These are phyloP conservation scores for Siniperca obscura DNA, from an alignment of 2,797 vertebrate genomes.

Conservation along the genomic window DNA sequence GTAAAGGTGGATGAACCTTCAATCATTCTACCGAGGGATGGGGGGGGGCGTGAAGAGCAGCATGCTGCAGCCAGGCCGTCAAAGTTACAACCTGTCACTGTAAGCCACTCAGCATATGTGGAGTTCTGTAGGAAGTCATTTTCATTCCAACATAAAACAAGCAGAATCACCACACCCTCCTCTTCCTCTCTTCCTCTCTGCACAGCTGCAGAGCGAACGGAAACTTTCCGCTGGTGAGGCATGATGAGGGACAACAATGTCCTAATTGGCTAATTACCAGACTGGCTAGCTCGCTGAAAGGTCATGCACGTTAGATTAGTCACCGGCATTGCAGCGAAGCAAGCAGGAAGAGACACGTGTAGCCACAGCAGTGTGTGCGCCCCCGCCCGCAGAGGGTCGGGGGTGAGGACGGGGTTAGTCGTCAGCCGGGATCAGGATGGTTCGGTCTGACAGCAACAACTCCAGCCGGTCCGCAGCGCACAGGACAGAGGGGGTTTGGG, in stretches of 20 bases:
- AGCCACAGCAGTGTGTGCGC: not conserved
- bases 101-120: not conserved
- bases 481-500: not conserved
- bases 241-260: conserved; percentile 21
- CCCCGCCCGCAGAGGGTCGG: not conserved
- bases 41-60: too few species aligned
- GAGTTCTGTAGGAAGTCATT: not conserved
- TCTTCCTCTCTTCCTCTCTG: conserved; percentile 19
- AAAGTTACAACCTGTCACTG: not conserved
- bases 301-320: conserved; percentile 13
- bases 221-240: conserved; percentile 3
- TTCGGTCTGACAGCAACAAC: conserved; percentile 5
- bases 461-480: not conserved
- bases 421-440: not conserved
- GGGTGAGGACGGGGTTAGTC: conserved; percentile 30
- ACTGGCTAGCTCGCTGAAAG: conserved; percentile 10
- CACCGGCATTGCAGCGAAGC: conserved; percentile 11
- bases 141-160: conserved; percentile 11
- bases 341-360: not conserved
- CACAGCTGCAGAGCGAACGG: not conserved
- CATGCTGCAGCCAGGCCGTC: not conserved
- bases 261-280: conserved; percentile 33
- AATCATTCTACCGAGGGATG: too few species aligned
- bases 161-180: not conserved
- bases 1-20: too few species aligned